Base-by-base conservation (phyloP, 2,797 vertebrate genomes). In the Anguilla marmorata region DNA sequence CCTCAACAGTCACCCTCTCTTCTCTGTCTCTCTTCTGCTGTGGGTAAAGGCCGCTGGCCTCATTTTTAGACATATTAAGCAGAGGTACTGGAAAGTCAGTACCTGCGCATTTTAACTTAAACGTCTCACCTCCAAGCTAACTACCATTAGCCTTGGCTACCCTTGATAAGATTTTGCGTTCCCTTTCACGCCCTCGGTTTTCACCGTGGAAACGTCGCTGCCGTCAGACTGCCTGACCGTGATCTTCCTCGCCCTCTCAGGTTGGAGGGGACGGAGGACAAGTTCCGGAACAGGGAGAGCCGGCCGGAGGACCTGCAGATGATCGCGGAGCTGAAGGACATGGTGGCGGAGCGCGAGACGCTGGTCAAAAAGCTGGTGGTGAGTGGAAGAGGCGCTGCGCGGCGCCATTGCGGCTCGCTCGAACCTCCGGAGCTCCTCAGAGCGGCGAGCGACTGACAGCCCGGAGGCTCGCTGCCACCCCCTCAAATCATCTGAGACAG, bases 351-450 rank as follows among this genome's bases (percentile, higher is more conserved):
- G 94, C 96, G 98, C 90, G 98, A 99, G 92, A 92, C 98, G 27
- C 96, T 99, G 60, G 98, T 99, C 94, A 99, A 99, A 96, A 99
- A 99, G 94, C 94, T 99, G 94, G 98, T 99, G 96, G 99, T 99
- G 95, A 95, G 98, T 96, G 66, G 41, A 90, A 86, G 16, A 11
- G 8, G 6, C 30, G 37, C 9, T 3, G 48, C 87, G 6, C 50
- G n/a, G 27, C 11, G 33, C 24, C 60, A 21, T 16, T 5, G 16
- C 74, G 37, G 37, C 8, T 41, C 33, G 74, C 74, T 79, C 45
- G 7, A 52, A 41, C 60, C 16, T 83, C 56, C 30, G 84, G 82
- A 48, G 50, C 83, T 85, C 30, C 54, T 54, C 45, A 80, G 7
- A 50, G 54, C 87, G 3, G 41, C 50, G 50, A 21, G 2, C n/a